Base-by-base conservation (phyloP, 2,888 invertebrate species). In the Laspeyria flexula region DNA sequence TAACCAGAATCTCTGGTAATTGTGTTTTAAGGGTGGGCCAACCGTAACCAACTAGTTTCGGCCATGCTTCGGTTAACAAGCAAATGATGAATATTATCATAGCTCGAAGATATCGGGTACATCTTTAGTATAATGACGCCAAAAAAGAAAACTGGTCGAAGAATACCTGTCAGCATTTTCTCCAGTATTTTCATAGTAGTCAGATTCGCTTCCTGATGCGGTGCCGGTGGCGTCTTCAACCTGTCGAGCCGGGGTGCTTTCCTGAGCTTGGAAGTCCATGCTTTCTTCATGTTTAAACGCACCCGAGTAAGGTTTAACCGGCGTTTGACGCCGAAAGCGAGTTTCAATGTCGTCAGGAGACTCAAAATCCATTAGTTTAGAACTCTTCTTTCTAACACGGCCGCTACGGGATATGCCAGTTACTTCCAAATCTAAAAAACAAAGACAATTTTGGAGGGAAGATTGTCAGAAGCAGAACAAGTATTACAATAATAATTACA, bases 361-460 rank as follows among this genome's bases (percentile, higher is more conserved):
- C 81, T 97, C 97, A 88, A 98, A 99, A 84, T 98, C 99, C 88
- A 97, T 95, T 34, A 99, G 92, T 82, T 99, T 98, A 0, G 98
- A 98, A 12, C 98, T 98, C 86, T 98, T 99, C 90, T 99, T 99
- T 46, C 98, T 93, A 0, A 98, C 97, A 49, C 98, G 93, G 15
- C 98, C 98, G 70, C 98, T 97, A 50, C 98, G 94, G 1, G 98
- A 98, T 31, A 97, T 95, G 6, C 97, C 97, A 45, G 96, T 96
- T 47, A 97, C 96, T 87, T 96, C 96, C 75, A 96, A 92, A 91
- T 96, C 96, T 93, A 79, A 64, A 73, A 71, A 60, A 40, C 35
- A 13, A 9, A 33, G 12, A 35, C 1, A 18, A 37, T 58, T 58
- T 66, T 51, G 63, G 63, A 51, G 59, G 60, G 59, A 60, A 55